Conservation (phyloP, 2,113 vertebrate genomes). For the Merops nubicus region DNA sequence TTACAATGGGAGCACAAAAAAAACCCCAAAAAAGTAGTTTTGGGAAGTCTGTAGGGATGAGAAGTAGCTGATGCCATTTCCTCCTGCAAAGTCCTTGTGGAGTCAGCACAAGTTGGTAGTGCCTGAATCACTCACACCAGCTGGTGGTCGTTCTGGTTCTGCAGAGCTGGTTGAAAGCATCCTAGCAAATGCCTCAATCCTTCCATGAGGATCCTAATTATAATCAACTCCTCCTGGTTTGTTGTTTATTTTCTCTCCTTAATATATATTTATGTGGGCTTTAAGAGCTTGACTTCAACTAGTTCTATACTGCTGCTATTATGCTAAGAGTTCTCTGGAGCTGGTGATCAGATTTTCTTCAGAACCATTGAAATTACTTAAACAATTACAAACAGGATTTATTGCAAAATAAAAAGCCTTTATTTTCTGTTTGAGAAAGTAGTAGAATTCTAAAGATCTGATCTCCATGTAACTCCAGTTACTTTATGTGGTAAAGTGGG, state of each 20-base stretch:
- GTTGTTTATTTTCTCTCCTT: fast-evolving
- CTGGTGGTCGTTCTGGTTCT: background rate
- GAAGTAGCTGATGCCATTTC: background rate
- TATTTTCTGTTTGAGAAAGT: background rate
- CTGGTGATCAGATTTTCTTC: background rate
- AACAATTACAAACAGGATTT: background rate
- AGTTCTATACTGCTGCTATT: background rate
- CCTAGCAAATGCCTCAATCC: background rate
- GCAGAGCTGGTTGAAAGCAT: background rate
- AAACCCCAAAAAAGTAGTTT: fast-evolving
- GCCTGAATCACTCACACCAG: background rate
- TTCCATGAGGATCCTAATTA: background rate
- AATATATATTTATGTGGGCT: background rate
- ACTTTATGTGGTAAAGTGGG: background rate
- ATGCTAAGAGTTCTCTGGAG: background rate
- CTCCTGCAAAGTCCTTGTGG: background rate
- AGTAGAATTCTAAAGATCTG: background rate
- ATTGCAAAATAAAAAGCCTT: background rate
- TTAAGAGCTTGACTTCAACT: background rate
- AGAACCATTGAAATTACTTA: background rate
- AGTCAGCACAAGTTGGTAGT: fast-evolving
- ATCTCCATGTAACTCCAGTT: background rate
- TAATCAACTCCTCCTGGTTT: background rate
- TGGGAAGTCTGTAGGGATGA: background rate
- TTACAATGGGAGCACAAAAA: background rate